Evolutionary conservation across 37 sponge, comb jelly and placozoan genomes (phyloP), one percentile per base, ranked within the genome.

Genomic region (Beroe ovata): DNA sequence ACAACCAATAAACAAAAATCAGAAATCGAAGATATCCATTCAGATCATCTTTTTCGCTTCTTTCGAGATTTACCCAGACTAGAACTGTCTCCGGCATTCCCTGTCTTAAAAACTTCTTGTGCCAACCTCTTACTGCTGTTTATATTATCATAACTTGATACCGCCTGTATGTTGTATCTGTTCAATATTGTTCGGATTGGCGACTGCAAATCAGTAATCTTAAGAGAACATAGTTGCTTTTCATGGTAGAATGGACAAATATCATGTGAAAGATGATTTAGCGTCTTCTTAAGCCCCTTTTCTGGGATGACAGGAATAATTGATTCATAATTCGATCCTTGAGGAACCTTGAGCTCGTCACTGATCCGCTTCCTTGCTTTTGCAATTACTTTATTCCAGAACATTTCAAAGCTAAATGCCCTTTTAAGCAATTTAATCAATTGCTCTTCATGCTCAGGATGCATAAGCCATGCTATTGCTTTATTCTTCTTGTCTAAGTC

Each of bases 381-480:
- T 1, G 11, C 30, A 4, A 66, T 66, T 18, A 66, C 36, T 4
- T 66, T 18, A 19, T 66, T 32, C 69, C 69, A 66, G 8, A 66
- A 30, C 25, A 2, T 30, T 32, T 33, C 30, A 33, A 37, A 66
- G 34, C 69, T 66, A 8, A 66, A 32, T 30, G 30, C 69, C 29
- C 36, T 32, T 32, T 66, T 66, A 32, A 66, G 34, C 36, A 66
- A 14, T 34, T 66, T 19, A 18, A 32, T 37, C 25, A 66, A 37
- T 30, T 66, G 1, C 30, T 66, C 34, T 6, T 25, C 25, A 30
- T 66, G 33, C 14, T 18, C 16, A 3, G 69, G 69, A 66, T 34
- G 69, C 69, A 66, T 66, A 18, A 66, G 36, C 69, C 69, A 66
- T 19, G 69, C 69, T 14, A 66, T 30, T 11, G 34, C 34, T 16